Conservation (phyloP, 1,140 invertebrate species). For the Cepaea nemoralis region DNA sequence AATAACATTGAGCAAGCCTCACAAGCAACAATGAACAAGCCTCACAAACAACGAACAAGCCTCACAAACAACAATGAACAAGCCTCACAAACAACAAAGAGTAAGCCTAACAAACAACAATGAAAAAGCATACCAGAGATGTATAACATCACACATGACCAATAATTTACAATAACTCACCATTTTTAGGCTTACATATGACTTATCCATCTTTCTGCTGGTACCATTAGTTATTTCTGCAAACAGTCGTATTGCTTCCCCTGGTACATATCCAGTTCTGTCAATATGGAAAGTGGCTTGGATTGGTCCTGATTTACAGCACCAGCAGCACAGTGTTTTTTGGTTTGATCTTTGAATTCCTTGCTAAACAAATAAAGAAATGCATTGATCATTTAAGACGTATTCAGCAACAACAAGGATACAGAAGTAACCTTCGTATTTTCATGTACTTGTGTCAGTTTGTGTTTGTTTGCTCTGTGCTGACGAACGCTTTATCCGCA, state of each 20-base stretch:
- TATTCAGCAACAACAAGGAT: neutral
- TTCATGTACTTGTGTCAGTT: neutral
- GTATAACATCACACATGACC: no score
- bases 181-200: conserved; percentile 46
- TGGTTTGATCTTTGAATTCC: conserved; percentile 24
- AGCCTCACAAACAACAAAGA: no score
- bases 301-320: conserved; percentile 59
- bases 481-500: no score
- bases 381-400: no score
- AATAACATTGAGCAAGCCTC: no score
- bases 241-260: conserved; percentile 53
- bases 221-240: conserved; percentile 55
- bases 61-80: no score
- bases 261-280: conserved; percentile 58
- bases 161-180: conserved; percentile 26
- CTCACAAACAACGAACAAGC: no score
- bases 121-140: no score
- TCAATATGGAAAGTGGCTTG: conserved; percentile 50
- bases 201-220: conserved; percentile 44
- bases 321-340: conserved; percentile 58
- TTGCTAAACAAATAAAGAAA: conserved; percentile 24
- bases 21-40: no score
- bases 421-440: neutral
- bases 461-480: no score
- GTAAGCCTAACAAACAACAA: no score